Base-by-base conservation (phyloP, 2,888 invertebrate genomes). In the Ephialtes manifestator region DNA sequence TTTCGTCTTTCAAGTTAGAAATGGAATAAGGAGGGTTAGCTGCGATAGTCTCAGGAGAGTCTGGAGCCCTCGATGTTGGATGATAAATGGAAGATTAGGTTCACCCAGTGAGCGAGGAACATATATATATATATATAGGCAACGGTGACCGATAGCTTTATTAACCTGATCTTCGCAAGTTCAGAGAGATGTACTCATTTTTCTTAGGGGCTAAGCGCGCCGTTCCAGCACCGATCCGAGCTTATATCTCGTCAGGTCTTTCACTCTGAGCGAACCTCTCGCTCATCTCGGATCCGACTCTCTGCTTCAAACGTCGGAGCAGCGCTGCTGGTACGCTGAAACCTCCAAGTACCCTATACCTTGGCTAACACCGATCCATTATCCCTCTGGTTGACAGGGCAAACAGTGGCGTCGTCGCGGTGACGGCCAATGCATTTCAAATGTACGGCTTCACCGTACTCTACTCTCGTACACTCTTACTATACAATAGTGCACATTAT, bases 401-500 rank as follows among this genome's bases (percentile, higher is more conserved):
- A 92, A 93, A 92, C 92, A 92, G 89, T 88, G 75, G 83, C 88
- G 84, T 87, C 89, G 88, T 90, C 88, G 77, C 85, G 83, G 87
- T 89, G 89, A 92, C 91, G 91, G 85, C 90, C 93, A 92, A 93
- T 93, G 93, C 93, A 93, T 93, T 93, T 92, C 90, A 91, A 93
- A 93, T 92, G 88, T 90, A 90, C 81, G 67, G 74, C 83, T 77
- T 76, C 77, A 39, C 39, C 70, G 71, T 67, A 35, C 70, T 65
- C 65, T 28, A 74, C 63, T 53, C 63, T 35, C 55, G 31, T 65
- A 79, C 75, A 31, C 31, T 53, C 31, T 78, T 20, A 15, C 20
- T 20, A 55, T 60, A 51, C 20, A 67, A 67, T 51, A 20, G n/a
- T 65, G n/a, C 35, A 68, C 13, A 51, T 58, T 43, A 51, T 53